phyloP scores from a whole-genome alignment of 2,888 invertebrate species.

The Tipula unca region DNA sequence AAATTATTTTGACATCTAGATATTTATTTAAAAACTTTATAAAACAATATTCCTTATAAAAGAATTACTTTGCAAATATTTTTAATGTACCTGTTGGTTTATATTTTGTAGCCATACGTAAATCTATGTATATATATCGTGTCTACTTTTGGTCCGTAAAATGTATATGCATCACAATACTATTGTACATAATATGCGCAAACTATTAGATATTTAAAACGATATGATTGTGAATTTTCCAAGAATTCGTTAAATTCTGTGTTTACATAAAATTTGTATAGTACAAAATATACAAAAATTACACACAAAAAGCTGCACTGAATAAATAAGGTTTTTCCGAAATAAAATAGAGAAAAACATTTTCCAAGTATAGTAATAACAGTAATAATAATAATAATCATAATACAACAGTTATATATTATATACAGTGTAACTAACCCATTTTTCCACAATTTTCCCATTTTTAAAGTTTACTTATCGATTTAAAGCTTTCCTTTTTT shows the following conservation, averaged over 20 bases:
- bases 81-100: too few species aligned
- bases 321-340: background rate
- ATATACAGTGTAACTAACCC: background rate
- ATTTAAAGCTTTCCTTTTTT: background rate
- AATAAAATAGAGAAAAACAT: background rate
- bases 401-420: background rate
- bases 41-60: too few species aligned
- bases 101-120: too few species aligned
- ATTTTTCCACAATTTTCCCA: background rate
- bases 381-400: background rate
- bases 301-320: background rate
- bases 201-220: background rate
- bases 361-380: background rate
- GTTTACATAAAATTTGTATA: background rate
- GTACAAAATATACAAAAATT: background rate
- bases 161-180: too few species aligned
- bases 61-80: too few species aligned
- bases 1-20: too few species aligned
- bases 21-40: too few species aligned
- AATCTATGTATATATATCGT: too few species aligned
- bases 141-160: too few species aligned
- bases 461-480: background rate
- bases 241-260: background rate
- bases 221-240: background rate
- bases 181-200: too few species aligned